phyloP scores from a whole-genome alignment of 2,797 vertebrate species.

The Gila robusta region DNA sequence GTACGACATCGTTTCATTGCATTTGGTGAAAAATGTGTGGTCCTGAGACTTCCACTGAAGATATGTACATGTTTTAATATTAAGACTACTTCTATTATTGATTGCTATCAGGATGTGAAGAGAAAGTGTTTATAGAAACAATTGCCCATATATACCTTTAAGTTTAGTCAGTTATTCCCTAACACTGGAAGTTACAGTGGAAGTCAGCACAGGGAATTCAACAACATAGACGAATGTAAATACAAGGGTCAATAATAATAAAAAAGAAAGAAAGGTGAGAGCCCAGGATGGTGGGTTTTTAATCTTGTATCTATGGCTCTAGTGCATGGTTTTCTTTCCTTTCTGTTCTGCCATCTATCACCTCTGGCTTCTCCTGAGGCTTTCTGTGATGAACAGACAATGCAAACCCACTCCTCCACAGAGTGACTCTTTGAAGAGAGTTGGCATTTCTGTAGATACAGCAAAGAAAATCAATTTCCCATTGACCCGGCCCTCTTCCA shows the following conservation, averaged over 20 bases:
- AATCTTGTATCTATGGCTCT: conserved; percentile 47
- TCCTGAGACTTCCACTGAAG: not conserved
- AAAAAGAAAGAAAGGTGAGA: conserved; percentile 17
- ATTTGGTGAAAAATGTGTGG: not conserved
- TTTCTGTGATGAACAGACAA: conserved; percentile 61
- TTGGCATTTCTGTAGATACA: conserved; percentile 64
- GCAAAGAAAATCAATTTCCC: conserved; percentile 68
- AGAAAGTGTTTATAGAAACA: not conserved
- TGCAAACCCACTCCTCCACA: conserved; percentile 51
- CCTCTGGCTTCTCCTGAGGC: conserved; percentile 49
- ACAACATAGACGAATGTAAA: conserved; percentile 18
- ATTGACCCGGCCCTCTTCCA: conserved; percentile 61
- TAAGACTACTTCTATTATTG: not conserved
- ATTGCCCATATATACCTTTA: not conserved
- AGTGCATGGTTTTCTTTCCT: conserved; percentile 36
- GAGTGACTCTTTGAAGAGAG: conserved; percentile 64
- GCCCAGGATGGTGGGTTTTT: conserved; percentile 39
- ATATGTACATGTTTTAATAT: not conserved
- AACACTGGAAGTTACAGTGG: not conserved
- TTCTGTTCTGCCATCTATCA: conserved; percentile 39
- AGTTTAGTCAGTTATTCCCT: not conserved
- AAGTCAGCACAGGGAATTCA: not conserved
- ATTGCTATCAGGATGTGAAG: not conserved
- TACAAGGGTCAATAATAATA: conserved; percentile 38
- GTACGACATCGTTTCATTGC: not conserved